Evolutionary conservation across 2,888 invertebrate genomes (phyloP), one percentile per base, ranked within the genome.

Genomic region (Volucella zonaria): DNA sequence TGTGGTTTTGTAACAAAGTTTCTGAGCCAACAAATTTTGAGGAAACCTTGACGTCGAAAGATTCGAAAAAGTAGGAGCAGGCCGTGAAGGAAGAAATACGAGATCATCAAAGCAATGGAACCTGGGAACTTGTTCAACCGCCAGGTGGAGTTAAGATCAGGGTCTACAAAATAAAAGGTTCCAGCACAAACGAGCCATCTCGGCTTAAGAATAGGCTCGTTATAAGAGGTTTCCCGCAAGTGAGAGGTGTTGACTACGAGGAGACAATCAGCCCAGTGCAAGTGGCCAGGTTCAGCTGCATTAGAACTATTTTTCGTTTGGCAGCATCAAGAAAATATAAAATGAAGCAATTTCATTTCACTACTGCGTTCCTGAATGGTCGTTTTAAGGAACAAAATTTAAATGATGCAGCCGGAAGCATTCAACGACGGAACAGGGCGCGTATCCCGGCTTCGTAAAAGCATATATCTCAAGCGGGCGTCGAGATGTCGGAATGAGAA

Each of bases 251-350:
- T 31, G 88, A 89, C 79, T 89, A 89, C 75, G 75, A 88, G 18
- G 87, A 89, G 68, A 88, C 88, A 0, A 90, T 88, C 68, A 87
- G 89, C 54, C 89, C 89, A n/a, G n/a, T n/a, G n/a, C n/a, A n/a
- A n/a, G 89, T 89, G 0, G 87, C 86, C 9, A 87, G 74, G 82
- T 75, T 86, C 47, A 62, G 80, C 9, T 88, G 86, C 9, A 70
- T 88, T 40, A 68, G 87, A 54, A 71, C 56, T 12, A 42, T 88
- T 54, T 49, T 75, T 10, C n/a, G 31, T 6, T 23, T 62, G 9
- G 83, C 85, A 15, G 77, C 75, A 40, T 47, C 47, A 52, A 12
- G 61, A 14, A 58, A 73, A 3, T 42, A 77, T 38, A 12, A 52
- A 8, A 3, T 85, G 3, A 59, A 15, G 11, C 82, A 77, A 38